Evolutionary conservation across 2,113 vertebrate species (phyloP), one percentile per base, ranked within the genome.

Genomic region (Spilogale gracilis): DNA sequence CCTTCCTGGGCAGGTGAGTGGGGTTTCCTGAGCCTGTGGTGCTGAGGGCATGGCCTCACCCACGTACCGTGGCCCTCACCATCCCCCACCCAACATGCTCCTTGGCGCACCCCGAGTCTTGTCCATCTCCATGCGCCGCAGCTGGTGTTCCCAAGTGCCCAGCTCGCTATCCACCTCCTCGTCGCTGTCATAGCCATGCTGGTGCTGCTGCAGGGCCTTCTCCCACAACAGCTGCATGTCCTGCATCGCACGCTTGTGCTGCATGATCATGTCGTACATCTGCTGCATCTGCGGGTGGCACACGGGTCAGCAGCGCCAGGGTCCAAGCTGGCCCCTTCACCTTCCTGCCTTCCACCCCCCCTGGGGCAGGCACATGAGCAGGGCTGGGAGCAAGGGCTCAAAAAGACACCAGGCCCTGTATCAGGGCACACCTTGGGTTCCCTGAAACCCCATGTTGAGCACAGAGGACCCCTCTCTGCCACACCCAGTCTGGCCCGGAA

Each of bases 181-280:
- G 0, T 99, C 99, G 0, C 99, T 99, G 99, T 99, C 99, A 0
- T 99, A 99, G 97, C 99, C 99, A 0, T 99, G 99, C 94, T 99
- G 99, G 98, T 99, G 99, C 30, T 99, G 99, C 95, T 99, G 99
- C 3, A 99, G 97, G 0, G 99, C 99, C 94, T 99, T 99, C 74
- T 99, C 99, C 99, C 99, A 99, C 99, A 99, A 99, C 91, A 99
- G 95, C 98, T 99, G 99, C 99, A 99, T 99, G 83, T 99, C 99
- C 98, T 99, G 99, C 99, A 99, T 99, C 0, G 99, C 99, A 1
- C 98, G 99, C 98, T 99, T 99, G 98, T 99, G 99, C 97, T 99
- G 99, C 99, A 99, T 99, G 97, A 99, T 99, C 99, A 99, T 99
- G 67, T 99, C 99, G 0, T 99, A 99, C 99, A 99, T 99, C 98